A percentile compares a stretch with the other conserved stretches of the same genome.
Conservation (phyloP, 2,888 invertebrate species). For the Aproaerema taeniolella region DNA sequence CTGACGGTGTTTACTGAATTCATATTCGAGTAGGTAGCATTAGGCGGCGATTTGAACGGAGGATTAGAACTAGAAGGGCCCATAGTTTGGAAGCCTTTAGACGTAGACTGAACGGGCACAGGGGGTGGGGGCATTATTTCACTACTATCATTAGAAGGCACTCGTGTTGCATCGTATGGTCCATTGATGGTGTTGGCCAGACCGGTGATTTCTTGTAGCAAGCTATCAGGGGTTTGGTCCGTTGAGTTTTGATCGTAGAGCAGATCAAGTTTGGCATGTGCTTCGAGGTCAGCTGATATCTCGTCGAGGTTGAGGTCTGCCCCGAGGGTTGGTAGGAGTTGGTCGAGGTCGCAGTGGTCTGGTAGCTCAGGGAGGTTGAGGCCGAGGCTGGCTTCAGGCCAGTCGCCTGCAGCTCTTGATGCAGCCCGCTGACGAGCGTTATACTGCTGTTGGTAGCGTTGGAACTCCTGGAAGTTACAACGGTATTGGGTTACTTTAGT, state of each 20-base stretch:
- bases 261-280: conserved; percentile 59
- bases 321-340: conserved; percentile 79
- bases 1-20: background rate
- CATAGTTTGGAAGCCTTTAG: conserved; percentile 29
- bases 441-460: conserved; percentile 80
- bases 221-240: conserved; percentile 31
- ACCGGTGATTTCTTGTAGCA: conserved; percentile 49
- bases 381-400: conserved; percentile 51
- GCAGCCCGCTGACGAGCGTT: conserved; percentile 76
- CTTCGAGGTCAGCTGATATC: conserved; percentile 53
- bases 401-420: conserved; percentile 51
- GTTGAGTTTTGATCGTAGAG: conserved; percentile 34
- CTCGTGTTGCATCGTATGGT: conserved; percentile 33
- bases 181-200: conserved; percentile 39
- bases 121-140: conserved; percentile 57
- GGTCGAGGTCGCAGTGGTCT: conserved; percentile 79
- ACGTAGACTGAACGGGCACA: conserved; percentile 37
- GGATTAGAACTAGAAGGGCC: conserved; percentile 19
- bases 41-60: conserved; percentile 42
- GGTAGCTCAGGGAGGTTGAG: conserved; percentile 61
- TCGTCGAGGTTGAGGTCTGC: conserved; percentile 78
- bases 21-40: conserved; percentile 27
- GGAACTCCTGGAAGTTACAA: conserved; percentile 70
- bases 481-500: background rate
- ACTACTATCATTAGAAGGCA: conserved; percentile 29